These are phyloP conservation scores for Cosmopolites sordidus DNA, from an alignment of 2,888 invertebrate genomes.

Conservation along the genomic window DNA sequence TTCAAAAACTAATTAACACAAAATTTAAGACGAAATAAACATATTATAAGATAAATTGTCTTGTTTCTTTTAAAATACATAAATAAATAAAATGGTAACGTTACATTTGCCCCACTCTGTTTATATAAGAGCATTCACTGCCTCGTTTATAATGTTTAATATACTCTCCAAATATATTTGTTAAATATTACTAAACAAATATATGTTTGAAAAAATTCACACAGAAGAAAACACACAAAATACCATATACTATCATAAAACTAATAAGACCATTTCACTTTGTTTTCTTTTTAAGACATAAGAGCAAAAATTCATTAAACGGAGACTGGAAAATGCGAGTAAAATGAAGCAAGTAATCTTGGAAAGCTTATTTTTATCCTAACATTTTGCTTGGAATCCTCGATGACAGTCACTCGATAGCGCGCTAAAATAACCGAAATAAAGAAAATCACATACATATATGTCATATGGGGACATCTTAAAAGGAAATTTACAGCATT, in stretches of 20 bases:
- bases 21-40: too few species aligned
- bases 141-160: too few species aligned
- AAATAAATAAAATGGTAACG: too few species aligned
- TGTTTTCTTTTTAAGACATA: slow-evolving; percentile 8
- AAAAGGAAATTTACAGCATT: neutral
- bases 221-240: too few species aligned
- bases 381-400: slow-evolving; percentile 7
- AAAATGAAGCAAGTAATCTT: slow-evolving; percentile 15
- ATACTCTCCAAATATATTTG: too few species aligned
- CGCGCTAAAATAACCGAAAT: slow-evolving; percentile 1
- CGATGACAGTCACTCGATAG: slow-evolving; percentile 10
- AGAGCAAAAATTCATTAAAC: slow-evolving; percentile 14
- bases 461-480: neutral
- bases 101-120: too few species aligned
- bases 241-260: neutral
- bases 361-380: slow-evolving; percentile 14
- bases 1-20: too few species aligned
- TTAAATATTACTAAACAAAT: too few species aligned
- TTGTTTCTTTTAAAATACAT: too few species aligned
- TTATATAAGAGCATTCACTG: too few species aligned
- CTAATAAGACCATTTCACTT: slow-evolving; percentile 5
- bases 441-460: slow-evolving; percentile 3
- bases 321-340: slow-evolving; percentile 9
- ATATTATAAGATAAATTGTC: too few species aligned
- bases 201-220: too few species aligned